Conservation (phyloP, 2,888 invertebrate species). For the Platycnemis pennipes region DNA sequence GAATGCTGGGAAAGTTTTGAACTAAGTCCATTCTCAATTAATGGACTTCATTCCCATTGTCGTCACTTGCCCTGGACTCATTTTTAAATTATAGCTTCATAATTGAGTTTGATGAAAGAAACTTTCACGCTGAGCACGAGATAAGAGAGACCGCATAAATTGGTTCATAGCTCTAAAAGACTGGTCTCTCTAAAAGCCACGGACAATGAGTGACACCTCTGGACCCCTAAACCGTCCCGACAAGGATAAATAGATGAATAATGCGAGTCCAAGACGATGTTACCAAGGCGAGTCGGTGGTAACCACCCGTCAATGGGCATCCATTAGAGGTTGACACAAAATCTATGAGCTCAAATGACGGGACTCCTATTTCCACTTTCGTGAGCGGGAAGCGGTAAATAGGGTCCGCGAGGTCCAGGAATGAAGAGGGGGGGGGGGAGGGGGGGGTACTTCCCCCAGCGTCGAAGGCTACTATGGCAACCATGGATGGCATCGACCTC, state of each 20-base stretch:
- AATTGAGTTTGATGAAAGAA: too few species aligned
- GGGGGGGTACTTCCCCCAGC: background rate
- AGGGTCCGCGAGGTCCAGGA: background rate
- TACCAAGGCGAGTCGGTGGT: background rate
- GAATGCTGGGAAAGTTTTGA: too few species aligned
- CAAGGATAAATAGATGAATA: constrained; percentile 18
- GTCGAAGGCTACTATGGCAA: constrained; percentile 19
- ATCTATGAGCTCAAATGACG: constrained; percentile 18
- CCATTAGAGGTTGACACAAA: background rate
- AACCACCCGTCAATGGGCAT: background rate
- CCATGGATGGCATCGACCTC: background rate
- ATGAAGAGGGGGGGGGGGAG: background rate
- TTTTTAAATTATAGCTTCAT: too few species aligned
- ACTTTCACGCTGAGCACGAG: too few species aligned
- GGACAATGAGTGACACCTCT: background rate
- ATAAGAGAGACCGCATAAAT: background rate
- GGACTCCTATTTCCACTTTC: background rate
- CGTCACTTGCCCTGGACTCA: too few species aligned
- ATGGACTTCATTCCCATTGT: too few species aligned
- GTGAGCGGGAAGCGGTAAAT: background rate
- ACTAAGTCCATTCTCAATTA: too few species aligned
- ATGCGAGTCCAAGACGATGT: background rate
- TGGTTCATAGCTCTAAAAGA: background rate
- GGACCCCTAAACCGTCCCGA: background rate
- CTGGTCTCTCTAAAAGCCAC: background rate